phyloP scores from a whole-genome alignment of 92 coral and sea anemone species.

The Actinernus sp. region DNA sequence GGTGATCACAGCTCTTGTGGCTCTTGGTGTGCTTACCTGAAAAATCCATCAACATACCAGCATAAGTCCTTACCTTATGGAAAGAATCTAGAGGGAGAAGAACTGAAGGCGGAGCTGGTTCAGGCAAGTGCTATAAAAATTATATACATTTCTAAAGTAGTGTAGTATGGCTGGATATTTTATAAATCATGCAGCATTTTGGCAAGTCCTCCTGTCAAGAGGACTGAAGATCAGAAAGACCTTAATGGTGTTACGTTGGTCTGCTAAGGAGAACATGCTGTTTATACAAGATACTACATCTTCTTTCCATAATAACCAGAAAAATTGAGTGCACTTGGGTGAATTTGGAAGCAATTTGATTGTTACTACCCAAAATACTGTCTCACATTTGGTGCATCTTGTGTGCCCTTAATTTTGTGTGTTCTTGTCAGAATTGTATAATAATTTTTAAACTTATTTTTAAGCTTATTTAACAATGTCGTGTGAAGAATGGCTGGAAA shows the following conservation, averaged over 20 bases:
- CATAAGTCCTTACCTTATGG: conserved; percentile 20
- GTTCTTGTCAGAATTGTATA: no score
- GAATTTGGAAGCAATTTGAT: neutral
- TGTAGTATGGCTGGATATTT: neutral
- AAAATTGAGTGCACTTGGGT: no score
- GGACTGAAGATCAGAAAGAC: neutral
- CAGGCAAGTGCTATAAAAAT: conserved; percentile 4
- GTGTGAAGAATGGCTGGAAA: no score
- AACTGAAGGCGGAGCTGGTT: conserved; percentile 15
- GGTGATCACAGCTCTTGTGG: conserved; percentile 26
- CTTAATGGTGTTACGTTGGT: no score
- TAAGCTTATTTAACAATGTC: no score
- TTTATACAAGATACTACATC: no score
- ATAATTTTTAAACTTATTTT: no score
- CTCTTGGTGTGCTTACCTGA: conserved; percentile 11
- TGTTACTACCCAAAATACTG: neutral
- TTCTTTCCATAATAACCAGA: no score
- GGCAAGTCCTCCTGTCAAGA: neutral
- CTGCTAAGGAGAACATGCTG: no score
- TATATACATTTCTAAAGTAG: neutral
- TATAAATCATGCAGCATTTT: neutral
- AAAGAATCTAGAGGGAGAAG: conserved; percentile 19
- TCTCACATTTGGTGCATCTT: neutral
- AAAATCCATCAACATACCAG: conserved; percentile 6
- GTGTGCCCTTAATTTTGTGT: no score